These are phyloP conservation scores for Hiodon alosoides DNA, from an alignment of 2,113 vertebrate genomes.

Conservation along the genomic window DNA sequence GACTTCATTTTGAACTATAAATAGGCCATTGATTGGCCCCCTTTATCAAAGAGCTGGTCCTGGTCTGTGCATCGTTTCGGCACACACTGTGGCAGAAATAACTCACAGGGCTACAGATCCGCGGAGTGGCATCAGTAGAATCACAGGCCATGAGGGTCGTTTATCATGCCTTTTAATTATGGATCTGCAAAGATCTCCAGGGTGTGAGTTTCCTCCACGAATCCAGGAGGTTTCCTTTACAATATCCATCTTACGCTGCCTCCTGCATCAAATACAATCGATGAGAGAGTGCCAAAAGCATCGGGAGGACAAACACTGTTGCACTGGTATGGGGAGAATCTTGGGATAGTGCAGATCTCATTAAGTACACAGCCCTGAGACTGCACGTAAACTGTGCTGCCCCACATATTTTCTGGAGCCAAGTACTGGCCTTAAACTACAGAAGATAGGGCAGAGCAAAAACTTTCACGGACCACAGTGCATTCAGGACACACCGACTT, in stretches of 20 bases:
- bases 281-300: background rate
- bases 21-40: background rate
- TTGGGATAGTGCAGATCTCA: background rate
- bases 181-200: background rate
- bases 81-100: background rate
- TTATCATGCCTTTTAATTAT: background rate
- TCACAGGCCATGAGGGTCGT: background rate
- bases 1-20: background rate
- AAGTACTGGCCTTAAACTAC: background rate
- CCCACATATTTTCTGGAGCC: background rate
- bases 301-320: background rate
- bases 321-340: background rate
- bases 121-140: too few species aligned
- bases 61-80: background rate
- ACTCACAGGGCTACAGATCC: too few species aligned
- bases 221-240: background rate
- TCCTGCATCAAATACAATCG: background rate
- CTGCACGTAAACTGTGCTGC: background rate
- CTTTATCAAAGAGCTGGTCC: background rate
- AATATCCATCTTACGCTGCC: background rate
- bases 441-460: background rate
- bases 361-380: background rate
- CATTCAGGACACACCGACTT: too few species aligned
- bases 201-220: background rate
- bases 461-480: too few species aligned